Evolutionary conservation across 92 coral and sea anemone species (phyloP).

Genomic region (Hydrozoanthus gracilis): DNA sequence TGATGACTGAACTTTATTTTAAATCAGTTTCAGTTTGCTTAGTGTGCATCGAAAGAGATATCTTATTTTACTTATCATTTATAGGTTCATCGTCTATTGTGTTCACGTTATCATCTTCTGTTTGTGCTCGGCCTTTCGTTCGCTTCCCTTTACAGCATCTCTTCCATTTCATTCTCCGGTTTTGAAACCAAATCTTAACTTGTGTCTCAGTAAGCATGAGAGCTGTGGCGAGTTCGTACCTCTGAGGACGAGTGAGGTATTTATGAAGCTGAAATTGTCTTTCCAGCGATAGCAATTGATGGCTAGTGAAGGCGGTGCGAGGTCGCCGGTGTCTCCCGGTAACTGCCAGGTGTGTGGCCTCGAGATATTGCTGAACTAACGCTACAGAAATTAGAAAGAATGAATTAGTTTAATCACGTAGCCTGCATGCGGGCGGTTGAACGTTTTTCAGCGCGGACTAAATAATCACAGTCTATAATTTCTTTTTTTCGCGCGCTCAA

Average conservation of each 20-base stretch:
- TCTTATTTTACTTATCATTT: slow-evolving; percentile 14
- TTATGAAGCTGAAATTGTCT: slow-evolving; percentile 86
- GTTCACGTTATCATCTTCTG: not conserved
- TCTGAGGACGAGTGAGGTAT: slow-evolving; percentile 86
- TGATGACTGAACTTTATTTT: not conserved
- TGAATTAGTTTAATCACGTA: not conserved
- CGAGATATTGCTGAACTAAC: slow-evolving; percentile 67
- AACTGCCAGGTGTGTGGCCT: slow-evolving; percentile 57
- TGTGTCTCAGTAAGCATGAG: slow-evolving; percentile 90
- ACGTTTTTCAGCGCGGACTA: too few relatives aligned
- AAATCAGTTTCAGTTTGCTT: not conserved
- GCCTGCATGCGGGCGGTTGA: not conserved
- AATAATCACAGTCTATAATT: too few relatives aligned
- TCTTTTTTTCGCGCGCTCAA: too few relatives aligned
- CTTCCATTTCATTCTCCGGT: slow-evolving; percentile 93
- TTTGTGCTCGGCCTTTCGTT: slow-evolving; percentile 36
- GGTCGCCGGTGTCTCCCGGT: slow-evolving; percentile 89
- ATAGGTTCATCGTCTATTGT: not conserved
- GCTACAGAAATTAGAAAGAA: slow-evolving; percentile 46
- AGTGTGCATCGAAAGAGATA: not conserved
- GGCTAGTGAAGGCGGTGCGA: slow-evolving; percentile 91
- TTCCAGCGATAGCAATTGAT: slow-evolving; percentile 82
- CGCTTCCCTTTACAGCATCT: slow-evolving; percentile 70
- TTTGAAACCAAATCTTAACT: slow-evolving; percentile 93
- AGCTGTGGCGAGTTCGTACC: slow-evolving; percentile 88